phyloP scores from a whole-genome alignment of 2,797 vertebrate species.

The Hydrolagus colliei region DNA sequence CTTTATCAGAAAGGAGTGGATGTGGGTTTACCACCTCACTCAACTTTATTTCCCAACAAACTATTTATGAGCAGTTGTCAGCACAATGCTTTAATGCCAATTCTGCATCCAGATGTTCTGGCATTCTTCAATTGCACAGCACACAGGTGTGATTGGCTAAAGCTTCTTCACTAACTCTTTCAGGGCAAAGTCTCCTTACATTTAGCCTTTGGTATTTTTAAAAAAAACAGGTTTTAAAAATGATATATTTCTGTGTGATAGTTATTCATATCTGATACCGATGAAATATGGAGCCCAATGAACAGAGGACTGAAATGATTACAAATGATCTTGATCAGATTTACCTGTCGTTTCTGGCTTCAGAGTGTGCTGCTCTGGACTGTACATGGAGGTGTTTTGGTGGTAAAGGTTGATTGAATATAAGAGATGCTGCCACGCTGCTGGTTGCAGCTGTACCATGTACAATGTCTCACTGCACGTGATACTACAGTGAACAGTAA shows the following conservation, averaged over 20 bases:
- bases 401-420: neutral
- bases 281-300: neutral
- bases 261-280: neutral
- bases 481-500: neutral
- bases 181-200: neutral
- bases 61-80: constrained; percentile 62
- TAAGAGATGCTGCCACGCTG: neutral
- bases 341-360: neutral
- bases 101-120: neutral
- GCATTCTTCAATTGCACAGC: neutral
- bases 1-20: constrained; percentile 89
- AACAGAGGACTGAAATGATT: neutral
- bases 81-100: constrained; percentile 67
- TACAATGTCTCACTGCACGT: neutral
- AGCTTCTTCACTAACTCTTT: neutral
- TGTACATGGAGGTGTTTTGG: neutral
- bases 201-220: neutral
- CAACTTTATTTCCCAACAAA: constrained; percentile 58
- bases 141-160: neutral
- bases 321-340: neutral
- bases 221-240: neutral
- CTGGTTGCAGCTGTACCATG: neutral
- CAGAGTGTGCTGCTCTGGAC: neutral
- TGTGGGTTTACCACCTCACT: constrained; percentile 80
- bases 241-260: neutral